These are phyloP conservation scores for Sebastes hopkinsi DNA, from an alignment of 2,797 vertebrate species.

Conservation along the genomic window DNA sequence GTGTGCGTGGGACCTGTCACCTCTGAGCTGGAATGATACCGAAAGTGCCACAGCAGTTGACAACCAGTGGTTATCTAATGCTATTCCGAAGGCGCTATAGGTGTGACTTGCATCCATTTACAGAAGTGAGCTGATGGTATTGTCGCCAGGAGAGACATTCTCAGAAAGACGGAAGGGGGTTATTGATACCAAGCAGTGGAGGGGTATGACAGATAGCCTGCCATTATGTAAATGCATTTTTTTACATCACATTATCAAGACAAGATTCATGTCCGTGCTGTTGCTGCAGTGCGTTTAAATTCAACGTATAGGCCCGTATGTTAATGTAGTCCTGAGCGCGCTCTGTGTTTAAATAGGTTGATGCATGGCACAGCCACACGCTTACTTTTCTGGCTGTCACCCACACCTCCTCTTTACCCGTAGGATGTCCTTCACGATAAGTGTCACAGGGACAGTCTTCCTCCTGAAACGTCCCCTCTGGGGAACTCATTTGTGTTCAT, in stretches of 20 bases:
- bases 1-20: conserved; percentile 49
- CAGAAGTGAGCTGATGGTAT: conserved; percentile 52
- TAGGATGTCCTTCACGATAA: conserved; percentile 70
- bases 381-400: conserved; percentile 34
- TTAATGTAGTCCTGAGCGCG: background rate
- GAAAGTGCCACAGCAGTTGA: conserved; percentile 46
- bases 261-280: conserved; percentile 26
- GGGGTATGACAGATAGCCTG: conserved; percentile 49
- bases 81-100: conserved; percentile 46
- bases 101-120: conserved; percentile 48
- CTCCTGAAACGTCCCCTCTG: conserved; percentile 56
- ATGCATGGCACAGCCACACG: conserved; percentile 14
- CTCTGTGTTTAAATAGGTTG: conserved; percentile 3
- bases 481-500: conserved; percentile 85
- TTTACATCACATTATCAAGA: conserved; percentile 17
- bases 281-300: conserved; percentile 3
- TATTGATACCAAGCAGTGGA: conserved; percentile 43
- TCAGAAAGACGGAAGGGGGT: conserved; percentile 33
- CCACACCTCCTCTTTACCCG: conserved; percentile 33
- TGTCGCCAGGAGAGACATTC: conserved; percentile 54
- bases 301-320: background rate
- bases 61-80: conserved; percentile 64
- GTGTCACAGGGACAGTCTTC: conserved; percentile 60
- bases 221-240: conserved; percentile 59
- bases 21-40: conserved; percentile 54